Evolutionary conservation across 30 jellyfish, hydroid and myxozoan genomes (phyloP).

Genomic region (Hydra vulgaris): DNA sequence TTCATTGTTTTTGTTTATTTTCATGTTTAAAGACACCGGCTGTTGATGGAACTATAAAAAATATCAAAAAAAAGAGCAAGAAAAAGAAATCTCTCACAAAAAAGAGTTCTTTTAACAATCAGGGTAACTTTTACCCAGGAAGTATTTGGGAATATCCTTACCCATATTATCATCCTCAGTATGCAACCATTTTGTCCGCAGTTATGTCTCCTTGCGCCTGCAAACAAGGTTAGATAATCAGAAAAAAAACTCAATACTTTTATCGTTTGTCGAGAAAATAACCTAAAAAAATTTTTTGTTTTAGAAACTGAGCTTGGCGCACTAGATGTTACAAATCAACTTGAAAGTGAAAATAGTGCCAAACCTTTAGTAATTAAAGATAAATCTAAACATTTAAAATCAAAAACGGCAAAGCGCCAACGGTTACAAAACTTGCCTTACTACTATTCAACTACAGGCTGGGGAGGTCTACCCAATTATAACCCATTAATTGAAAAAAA

Average conservation of each 20-base stretch:
- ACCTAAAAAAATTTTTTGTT: background rate
- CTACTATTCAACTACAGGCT: background rate
- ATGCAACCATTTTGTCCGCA: conserved; percentile 20
- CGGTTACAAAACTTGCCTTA: background rate
- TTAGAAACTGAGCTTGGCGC: background rate
- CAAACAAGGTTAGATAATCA: background rate
- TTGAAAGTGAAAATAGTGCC: background rate
- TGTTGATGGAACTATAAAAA: background rate
- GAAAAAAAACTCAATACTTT: too few relatives aligned
- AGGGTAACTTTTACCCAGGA: conserved; percentile 67
- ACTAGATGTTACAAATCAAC: background rate
- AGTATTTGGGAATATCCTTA: conserved; percentile 88
- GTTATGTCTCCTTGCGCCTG: conserved; percentile 37
- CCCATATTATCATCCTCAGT: conserved; percentile 85
- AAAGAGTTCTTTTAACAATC: conserved; percentile 20
- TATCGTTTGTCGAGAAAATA: background rate
- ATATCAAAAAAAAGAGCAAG: background rate
- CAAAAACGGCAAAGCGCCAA: background rate
- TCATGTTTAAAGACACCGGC: background rate
- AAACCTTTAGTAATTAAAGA: background rate
- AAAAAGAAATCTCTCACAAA: conserved; percentile 4
- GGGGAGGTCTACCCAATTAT: background rate
- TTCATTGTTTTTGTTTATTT: too few relatives aligned
- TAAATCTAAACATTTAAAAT: background rate
- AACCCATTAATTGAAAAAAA: background rate